A percentile compares a stretch with the other conserved stretches of the same genome.
These are phyloP conservation scores for Girardinichthys multiradiatus DNA, from an alignment of 2,113 vertebrate species.

Conservation along the genomic window DNA sequence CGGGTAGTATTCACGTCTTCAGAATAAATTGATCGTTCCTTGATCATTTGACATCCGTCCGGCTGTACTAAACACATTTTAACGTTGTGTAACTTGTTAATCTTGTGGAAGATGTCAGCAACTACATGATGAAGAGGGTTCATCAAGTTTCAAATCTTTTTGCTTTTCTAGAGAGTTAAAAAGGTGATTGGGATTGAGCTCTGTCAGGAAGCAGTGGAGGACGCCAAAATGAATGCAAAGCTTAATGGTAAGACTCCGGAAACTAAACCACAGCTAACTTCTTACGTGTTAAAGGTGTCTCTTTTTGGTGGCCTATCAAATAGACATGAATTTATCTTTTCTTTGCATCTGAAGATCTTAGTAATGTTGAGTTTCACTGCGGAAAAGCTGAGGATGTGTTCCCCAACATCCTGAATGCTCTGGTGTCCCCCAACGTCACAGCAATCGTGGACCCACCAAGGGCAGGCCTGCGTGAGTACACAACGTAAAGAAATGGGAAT, in stretches of 20 bases:
- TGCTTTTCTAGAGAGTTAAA: slow-evolving; percentile 86
- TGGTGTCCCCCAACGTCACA: slow-evolving; percentile 81
- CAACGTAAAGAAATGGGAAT: accelerated
- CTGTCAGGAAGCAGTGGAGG: slow-evolving; percentile 93
- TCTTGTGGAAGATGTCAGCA: not conserved
- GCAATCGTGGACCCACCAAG: slow-evolving; percentile 93
- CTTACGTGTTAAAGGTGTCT: too few species aligned
- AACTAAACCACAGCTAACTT: not conserved
- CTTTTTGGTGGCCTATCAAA: too few species aligned
- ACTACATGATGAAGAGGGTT: too few species aligned
- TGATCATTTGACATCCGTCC: not conserved
- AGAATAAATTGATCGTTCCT: not conserved
- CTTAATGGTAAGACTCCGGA: slow-evolving; percentile 83
- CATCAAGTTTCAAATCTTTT: not conserved
- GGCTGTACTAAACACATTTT: not conserved
- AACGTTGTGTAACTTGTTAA: not conserved
- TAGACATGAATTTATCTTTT: too few species aligned
- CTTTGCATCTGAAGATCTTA: slow-evolving; percentile 79
- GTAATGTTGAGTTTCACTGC: slow-evolving; percentile 90
- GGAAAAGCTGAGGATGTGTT: slow-evolving; percentile 95
- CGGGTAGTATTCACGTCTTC: not conserved
- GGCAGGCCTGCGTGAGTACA: slow-evolving; percentile 92
- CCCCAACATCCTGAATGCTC: slow-evolving; percentile 84
- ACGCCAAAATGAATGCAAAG: slow-evolving; percentile 89
- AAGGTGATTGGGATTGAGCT: slow-evolving; percentile 95